Evolutionary conservation across 1,140 invertebrate species (phyloP).

Genomic region (Daktulosphaira vitifoliae): DNA sequence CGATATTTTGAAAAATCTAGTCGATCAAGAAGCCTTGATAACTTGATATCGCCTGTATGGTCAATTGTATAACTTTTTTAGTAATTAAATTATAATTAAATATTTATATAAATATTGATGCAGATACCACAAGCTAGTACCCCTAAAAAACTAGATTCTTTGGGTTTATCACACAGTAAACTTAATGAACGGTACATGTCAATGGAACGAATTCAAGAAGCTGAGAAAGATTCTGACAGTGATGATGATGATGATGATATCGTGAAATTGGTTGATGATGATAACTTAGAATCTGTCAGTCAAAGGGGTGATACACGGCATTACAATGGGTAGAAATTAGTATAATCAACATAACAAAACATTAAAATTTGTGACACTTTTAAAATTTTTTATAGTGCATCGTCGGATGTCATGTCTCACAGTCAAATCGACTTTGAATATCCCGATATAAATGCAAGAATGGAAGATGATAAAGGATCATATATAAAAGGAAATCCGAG

Average conservation of each 20-base stretch:
- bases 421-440: conserved; percentile 55
- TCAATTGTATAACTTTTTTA: too few relatives aligned
- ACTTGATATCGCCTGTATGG: conserved; percentile 54
- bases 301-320: conserved; percentile 42
- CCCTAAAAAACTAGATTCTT: conserved; percentile 52
- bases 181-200: conserved; percentile 73
- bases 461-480: conserved; percentile 55
- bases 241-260: conserved; percentile 50
- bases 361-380: not conserved
- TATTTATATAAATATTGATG: too few relatives aligned
- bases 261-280: conserved; percentile 44
- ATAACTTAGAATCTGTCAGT: conserved; percentile 46
- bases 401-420: conserved; percentile 40
- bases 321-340: conserved; percentile 35
- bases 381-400: conserved; percentile 37
- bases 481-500: conserved; percentile 53
- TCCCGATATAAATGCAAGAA: conserved; percentile 55
- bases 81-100: too few relatives aligned
- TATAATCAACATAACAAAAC: not conserved
- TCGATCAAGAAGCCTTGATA: conserved; percentile 72
- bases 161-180: conserved; percentile 71
- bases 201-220: conserved; percentile 55
- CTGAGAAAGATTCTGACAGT: conserved; percentile 32
- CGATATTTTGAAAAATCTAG: conserved; percentile 79
- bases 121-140: not conserved